These are phyloP conservation scores for Hemichromis elongatus DNA, from an alignment of 2,113 vertebrate species.

Conservation along the genomic window DNA sequence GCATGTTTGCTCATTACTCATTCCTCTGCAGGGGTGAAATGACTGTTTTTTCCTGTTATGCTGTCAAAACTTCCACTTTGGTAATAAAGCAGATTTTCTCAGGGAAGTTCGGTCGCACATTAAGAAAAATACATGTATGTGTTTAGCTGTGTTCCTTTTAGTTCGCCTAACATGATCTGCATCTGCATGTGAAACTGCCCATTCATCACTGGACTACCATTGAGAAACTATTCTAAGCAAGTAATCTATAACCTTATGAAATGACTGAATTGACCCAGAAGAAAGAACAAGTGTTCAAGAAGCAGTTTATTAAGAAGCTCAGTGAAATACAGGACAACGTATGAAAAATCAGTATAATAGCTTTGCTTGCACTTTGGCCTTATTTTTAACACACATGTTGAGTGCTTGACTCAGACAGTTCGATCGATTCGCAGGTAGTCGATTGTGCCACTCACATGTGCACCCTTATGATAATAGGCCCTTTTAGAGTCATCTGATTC, in stretches of 20 bases:
- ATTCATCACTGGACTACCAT: slow-evolving; percentile 4
- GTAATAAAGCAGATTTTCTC: slow-evolving; percentile 13
- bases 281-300: neutral
- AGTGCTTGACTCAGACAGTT: slow-evolving; percentile 51
- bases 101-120: neutral
- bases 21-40: slow-evolving; percentile 58
- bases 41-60: slow-evolving; percentile 37
- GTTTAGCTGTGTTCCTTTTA: neutral
- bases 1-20: slow-evolving; percentile 51
- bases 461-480: slow-evolving; percentile 67
- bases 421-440: slow-evolving; percentile 60
- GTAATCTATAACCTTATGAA: slow-evolving; percentile 26
- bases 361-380: neutral
- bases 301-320: neutral
- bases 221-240: slow-evolving; percentile 8
- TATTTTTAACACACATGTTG: slow-evolving; percentile 34
- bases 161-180: neutral
- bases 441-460: slow-evolving; percentile 60
- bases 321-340: neutral
- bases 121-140: neutral
- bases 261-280: slow-evolving; percentile 12
- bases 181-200: slow-evolving; percentile 5
- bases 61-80: slow-evolving; percentile 49
- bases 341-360: slow-evolving; percentile 3
- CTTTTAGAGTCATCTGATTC: slow-evolving; percentile 71